These are phyloP conservation scores for Conus betulinus DNA, from an alignment of 1,140 invertebrate genomes.

Conservation along the genomic window DNA sequence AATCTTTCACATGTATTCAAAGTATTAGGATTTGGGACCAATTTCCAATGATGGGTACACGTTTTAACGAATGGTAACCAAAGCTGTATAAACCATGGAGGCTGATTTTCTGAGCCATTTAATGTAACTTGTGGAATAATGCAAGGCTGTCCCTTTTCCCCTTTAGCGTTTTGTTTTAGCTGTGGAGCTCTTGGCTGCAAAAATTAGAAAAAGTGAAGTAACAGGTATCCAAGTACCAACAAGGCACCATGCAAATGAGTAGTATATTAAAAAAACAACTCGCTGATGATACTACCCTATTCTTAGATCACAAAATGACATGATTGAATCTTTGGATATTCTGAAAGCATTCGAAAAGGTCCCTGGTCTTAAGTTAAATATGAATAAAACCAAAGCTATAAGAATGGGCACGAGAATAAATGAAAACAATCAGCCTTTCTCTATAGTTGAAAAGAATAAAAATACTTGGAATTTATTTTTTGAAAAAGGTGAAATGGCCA, in stretches of 20 bases:
- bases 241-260: neutral
- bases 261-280: neutral
- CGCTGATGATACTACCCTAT: neutral
- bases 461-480: neutral
- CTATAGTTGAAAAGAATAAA: neutral
- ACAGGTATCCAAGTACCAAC: no score
- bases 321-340: neutral
- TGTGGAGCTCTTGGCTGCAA: neutral
- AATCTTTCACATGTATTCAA: no score
- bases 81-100: no score
- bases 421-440: neutral
- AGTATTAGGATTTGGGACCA: no score
- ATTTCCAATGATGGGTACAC: no score
- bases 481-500: neutral
- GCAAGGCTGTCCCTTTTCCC: neutral
- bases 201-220: neutral
- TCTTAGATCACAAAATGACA: neutral
- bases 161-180: neutral
- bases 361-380: neutral
- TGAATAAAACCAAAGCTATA: neutral
- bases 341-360: neutral
- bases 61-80: no score
- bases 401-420: neutral
- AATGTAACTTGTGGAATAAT: neutral
- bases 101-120: neutral